A percentile compares a stretch with the other conserved stretches of the same genome.
Conservation (phyloP, 2,113 vertebrate species). For the Aviceda subcristata region DNA sequence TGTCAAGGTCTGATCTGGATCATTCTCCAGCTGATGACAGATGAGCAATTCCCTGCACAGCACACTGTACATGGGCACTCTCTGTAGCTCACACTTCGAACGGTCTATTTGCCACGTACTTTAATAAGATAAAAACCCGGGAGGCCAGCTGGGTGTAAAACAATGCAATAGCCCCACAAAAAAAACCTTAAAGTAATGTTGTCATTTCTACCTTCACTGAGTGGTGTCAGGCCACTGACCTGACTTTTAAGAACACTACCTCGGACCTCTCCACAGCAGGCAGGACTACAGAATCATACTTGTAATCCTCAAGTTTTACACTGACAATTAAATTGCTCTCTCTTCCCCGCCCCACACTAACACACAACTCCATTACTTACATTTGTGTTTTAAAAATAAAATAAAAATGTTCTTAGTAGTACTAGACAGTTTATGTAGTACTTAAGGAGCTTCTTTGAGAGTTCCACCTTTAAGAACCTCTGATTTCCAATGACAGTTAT, state of each 20-base stretch:
- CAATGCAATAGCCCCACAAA: neutral
- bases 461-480: neutral
- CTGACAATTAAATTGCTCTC: neutral
- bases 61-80: neutral
- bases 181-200: neutral
- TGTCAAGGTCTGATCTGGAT: neutral
- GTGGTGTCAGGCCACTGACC: neutral
- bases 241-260: neutral
- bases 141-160: neutral
- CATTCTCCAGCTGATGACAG: neutral
- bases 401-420: neutral
- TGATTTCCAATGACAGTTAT: neutral
- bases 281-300: neutral
- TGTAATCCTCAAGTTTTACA: neutral
- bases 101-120: rapidly evolving
- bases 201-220: neutral
- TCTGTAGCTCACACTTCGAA: neutral
- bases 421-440: neutral
- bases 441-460: neutral
- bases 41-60: neutral
- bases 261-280: neutral
- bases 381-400: neutral
- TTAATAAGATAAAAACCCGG: neutral
- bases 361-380: neutral
- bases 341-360: neutral